Conservation (phyloP, 2,888 invertebrate species). For the Periphyllus acericola region DNA sequence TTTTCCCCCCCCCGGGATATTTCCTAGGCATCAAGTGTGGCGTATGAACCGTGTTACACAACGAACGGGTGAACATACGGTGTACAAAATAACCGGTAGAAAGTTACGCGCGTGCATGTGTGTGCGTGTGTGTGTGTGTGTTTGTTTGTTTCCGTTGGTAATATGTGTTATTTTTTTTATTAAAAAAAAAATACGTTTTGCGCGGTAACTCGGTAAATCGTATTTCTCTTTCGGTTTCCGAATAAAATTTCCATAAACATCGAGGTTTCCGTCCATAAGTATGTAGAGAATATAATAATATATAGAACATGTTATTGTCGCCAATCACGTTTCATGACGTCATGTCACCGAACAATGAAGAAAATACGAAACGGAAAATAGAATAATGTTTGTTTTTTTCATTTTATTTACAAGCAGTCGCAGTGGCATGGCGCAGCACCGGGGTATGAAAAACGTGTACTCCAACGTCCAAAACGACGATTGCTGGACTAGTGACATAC, state of each 20-base stretch:
- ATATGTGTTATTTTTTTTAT: slow-evolving; percentile 11
- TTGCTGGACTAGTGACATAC: too few species aligned
- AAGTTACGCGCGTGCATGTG: background rate
- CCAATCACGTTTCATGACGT: slow-evolving; percentile 25
- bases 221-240: slow-evolving; percentile 27
- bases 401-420: too few species aligned
- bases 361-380: too few species aligned
- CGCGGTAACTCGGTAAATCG: slow-evolving; percentile 10
- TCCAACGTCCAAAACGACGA: too few species aligned
- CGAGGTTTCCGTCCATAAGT: slow-evolving; percentile 26
- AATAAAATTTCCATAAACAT: slow-evolving; percentile 46
- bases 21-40: slow-evolving; percentile 10
- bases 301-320: background rate
- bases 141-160: background rate
- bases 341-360: background rate
- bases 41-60: background rate
- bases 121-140: background rate
- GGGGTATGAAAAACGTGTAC: too few species aligned
- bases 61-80: slow-evolving; percentile 12
- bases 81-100: slow-evolving; percentile 13
- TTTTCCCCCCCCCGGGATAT: background rate
- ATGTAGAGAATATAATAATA: background rate
- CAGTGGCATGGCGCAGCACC: too few species aligned
- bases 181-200: slow-evolving; percentile 3
- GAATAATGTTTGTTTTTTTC: too few species aligned